phyloP scores from a whole-genome alignment of 2,888 invertebrate genomes.

The Cataglyphis altisquamis region DNA sequence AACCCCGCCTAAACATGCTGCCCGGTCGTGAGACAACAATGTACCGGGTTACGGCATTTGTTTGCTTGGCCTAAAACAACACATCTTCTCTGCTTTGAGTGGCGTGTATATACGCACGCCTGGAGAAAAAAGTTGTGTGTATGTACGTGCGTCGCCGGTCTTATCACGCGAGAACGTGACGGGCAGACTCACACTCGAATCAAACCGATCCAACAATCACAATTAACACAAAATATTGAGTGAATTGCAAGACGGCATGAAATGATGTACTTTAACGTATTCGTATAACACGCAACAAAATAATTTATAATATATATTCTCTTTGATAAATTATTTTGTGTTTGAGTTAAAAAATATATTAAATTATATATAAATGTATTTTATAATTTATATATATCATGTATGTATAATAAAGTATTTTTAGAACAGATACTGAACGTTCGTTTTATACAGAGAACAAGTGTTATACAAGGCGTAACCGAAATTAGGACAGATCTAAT shows the following conservation, averaged over 20 bases:
- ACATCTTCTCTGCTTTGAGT: constrained; percentile 50
- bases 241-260: constrained; percentile 13
- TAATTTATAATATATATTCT: constrained; percentile 20
- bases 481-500: constrained; percentile 13
- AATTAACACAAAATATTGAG: constrained; percentile 26
- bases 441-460: neutral
- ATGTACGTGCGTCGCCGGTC: constrained; percentile 13
- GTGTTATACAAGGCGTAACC: neutral
- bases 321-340: too few species aligned
- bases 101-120: constrained; percentile 8
- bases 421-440: neutral
- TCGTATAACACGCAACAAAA: constrained; percentile 19
- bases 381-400: too few species aligned
- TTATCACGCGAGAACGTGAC: constrained; percentile 25
- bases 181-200: neutral
- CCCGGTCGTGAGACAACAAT: constrained; percentile 39
- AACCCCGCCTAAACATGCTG: constrained; percentile 1
- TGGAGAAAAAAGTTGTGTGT: constrained; percentile 10
- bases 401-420: too few species aligned
- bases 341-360: too few species aligned
- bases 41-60: constrained; percentile 62
- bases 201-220: constrained; percentile 11
- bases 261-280: constrained; percentile 13
- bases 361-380: too few species aligned
- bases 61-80: constrained; percentile 77